Evolutionary conservation across 2,797 vertebrate genomes (phyloP), one percentile per base, ranked within the genome.

Genomic region (Erethizon dorsatum): DNA sequence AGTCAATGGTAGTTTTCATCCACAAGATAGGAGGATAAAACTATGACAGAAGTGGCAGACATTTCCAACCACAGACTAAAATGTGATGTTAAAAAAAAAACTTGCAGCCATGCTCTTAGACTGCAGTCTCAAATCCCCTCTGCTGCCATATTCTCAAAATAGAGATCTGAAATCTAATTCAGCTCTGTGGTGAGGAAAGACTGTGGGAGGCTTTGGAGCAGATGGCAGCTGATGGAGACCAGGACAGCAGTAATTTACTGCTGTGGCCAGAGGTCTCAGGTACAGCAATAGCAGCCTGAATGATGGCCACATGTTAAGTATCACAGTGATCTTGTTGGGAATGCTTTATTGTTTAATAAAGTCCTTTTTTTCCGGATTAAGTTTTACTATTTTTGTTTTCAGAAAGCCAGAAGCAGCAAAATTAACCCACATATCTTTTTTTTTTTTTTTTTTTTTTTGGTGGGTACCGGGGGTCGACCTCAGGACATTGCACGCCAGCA

Each of bases 331-430:
- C 52, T 18, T 45, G 1, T 1, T 0, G 20, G 61, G 45, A 50
- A 79, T 33, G 20, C 75, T 59, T 57, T 52, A 71, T 47, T 77
- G 22, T 83, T 89, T 82, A 75, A 57, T 73, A 61, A 54, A 18
- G 50, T 31, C 47, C 31, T 83, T 93, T 50, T 50, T 73, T 85
- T 94, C 83, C 54, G 37, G 18, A 83, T 92, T 12, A 83, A 20
- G 52, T 6, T 61, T 61, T n/a, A 33, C 31, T 28, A 50, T 47
- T 67, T 33, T 71, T 52, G 65, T 84, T 96, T 84, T 69, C 89
- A 82, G 78, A 84, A 92, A 92, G 41, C 85, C 71, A 57, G 14
- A 73, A 56, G 56, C 77, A 69, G 57, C 33, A 77, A 77, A 88
- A 75, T 56, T 83, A 57, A 84, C 24, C 24, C 50, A 33, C 18